Percentiles rank a stretch among this genome's conserved stretches.
phyloP scores from a whole-genome alignment of 92 coral and sea anemone species.

The Muricea muricata region DNA sequence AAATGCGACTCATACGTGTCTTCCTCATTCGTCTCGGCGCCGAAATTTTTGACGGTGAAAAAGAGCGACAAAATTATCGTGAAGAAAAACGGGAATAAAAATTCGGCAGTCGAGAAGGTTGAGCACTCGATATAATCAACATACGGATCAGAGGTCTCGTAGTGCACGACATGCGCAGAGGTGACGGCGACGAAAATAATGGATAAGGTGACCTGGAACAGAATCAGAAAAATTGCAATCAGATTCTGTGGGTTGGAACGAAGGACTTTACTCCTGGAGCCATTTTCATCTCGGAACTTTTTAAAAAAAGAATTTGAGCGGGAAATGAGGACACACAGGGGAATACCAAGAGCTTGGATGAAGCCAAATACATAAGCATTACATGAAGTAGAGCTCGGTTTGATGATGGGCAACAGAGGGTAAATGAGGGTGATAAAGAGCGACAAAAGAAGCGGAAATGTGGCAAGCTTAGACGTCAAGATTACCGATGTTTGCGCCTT shows the following conservation, averaged over 20 bases:
- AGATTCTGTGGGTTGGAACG: constrained; percentile 67
- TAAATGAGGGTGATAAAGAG: constrained; percentile 77
- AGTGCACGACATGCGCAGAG: constrained; percentile 76
- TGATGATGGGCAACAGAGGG: constrained; percentile 85
- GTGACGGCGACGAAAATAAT: constrained; percentile 57
- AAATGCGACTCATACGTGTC: constrained; percentile 87
- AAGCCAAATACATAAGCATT: constrained; percentile 88
- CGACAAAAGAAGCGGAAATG: constrained; percentile 70
- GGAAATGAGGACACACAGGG: constrained; percentile 81
- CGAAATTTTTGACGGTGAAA: constrained; percentile 77
- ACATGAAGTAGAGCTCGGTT: constrained; percentile 82
- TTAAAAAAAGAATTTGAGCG: constrained; percentile 71
- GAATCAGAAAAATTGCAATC: constrained; percentile 63
- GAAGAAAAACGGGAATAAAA: constrained; percentile 76
- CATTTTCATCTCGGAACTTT: constrained; percentile 73
- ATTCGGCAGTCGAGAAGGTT: constrained; percentile 74
- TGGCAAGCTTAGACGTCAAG: constrained; percentile 80
- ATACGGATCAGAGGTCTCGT: constrained; percentile 73
- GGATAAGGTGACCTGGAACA: constrained; percentile 71
- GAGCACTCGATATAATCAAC: constrained; percentile 95
- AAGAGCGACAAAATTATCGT: constrained; percentile 74
- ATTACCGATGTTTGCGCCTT: constrained; percentile 83
- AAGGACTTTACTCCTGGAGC: constrained; percentile 61
- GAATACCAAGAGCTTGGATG: constrained; percentile 81
- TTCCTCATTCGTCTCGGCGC: constrained; percentile 74